These are phyloP conservation scores for Sminthopsis crassicaudata DNA, from an alignment of 2,113 vertebrate species.

Conservation along the genomic window DNA sequence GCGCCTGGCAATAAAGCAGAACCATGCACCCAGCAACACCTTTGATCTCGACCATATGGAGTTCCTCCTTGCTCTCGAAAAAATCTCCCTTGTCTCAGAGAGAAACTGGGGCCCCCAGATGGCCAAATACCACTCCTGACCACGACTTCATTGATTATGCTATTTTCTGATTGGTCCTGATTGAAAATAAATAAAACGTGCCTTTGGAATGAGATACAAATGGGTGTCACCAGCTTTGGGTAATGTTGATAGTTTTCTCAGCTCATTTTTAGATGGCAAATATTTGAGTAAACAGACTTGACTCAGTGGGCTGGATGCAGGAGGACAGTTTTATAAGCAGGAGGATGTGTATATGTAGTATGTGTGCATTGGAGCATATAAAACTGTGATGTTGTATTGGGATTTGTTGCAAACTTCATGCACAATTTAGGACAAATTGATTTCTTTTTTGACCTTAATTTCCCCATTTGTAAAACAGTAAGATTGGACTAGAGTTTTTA, in stretches of 20 bases:
- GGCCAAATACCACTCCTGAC: constrained; percentile 89
- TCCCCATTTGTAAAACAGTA: not conserved
- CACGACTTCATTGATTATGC: constrained; percentile 92
- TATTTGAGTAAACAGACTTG: constrained; percentile 78
- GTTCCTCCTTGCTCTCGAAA: constrained; percentile 91
- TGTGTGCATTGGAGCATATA: not conserved
- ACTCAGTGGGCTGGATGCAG: constrained; percentile 66
- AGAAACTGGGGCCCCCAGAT: constrained; percentile 91
- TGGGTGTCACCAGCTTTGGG: constrained; percentile 84
- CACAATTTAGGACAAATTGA: not conserved
- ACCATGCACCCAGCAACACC: constrained; percentile 99
- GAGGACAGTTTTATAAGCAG: constrained; percentile 63
- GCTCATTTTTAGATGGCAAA: constrained; percentile 84
- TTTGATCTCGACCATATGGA: constrained; percentile 99
- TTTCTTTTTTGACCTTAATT: not conserved
- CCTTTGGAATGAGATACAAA: constrained; percentile 89
- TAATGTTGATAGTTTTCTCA: constrained; percentile 89
- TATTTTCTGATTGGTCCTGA: constrained; percentile 93
- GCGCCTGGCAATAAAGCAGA: constrained; percentile 99
- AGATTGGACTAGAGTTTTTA: not conserved
- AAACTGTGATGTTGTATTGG: not conserved
- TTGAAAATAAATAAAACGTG: constrained; percentile 93
- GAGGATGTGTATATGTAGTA: not conserved
- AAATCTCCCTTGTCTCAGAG: constrained; percentile 81
- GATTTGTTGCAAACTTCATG: not conserved